Percentiles rank a stretch among this genome's conserved stretches.
These are phyloP conservation scores for Laothoe populi DNA, from an alignment of 2,888 invertebrate species.

Conservation along the genomic window DNA sequence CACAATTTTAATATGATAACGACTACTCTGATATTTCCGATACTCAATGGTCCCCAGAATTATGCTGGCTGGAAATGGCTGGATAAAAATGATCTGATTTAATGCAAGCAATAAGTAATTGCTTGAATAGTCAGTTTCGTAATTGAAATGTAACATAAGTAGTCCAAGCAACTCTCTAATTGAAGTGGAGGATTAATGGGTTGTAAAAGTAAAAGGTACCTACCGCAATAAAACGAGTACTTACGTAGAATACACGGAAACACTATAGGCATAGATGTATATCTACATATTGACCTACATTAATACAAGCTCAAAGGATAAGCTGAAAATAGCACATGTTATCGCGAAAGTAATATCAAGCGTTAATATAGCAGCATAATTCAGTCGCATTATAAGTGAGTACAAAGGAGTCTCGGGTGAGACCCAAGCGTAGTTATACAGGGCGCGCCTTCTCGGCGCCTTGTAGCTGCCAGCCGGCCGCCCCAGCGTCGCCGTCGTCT, in stretches of 20 bases:
- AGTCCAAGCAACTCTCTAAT: background rate
- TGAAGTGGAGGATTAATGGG: background rate
- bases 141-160: background rate
- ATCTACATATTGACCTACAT: background rate
- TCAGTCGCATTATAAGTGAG: background rate
- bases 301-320: too few species aligned
- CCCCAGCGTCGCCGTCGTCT: conserved; percentile 45
- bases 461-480: conserved; percentile 37
- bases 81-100: too few species aligned
- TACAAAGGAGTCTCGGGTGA: conserved; percentile 3
- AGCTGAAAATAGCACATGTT: background rate
- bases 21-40: too few species aligned
- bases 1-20: too few species aligned
- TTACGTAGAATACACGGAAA: background rate
- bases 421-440: conserved; percentile 6
- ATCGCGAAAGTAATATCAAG: background rate
- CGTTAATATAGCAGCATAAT: background rate
- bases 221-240: background rate
- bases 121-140: background rate
- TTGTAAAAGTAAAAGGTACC: background rate
- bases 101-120: background rate
- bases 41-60: too few species aligned
- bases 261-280: background rate
- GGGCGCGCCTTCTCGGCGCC: conserved; percentile 51
- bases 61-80: too few species aligned